phyloP scores from a whole-genome alignment of 1,140 invertebrate genomes.

The Drosophila nikananu region DNA sequence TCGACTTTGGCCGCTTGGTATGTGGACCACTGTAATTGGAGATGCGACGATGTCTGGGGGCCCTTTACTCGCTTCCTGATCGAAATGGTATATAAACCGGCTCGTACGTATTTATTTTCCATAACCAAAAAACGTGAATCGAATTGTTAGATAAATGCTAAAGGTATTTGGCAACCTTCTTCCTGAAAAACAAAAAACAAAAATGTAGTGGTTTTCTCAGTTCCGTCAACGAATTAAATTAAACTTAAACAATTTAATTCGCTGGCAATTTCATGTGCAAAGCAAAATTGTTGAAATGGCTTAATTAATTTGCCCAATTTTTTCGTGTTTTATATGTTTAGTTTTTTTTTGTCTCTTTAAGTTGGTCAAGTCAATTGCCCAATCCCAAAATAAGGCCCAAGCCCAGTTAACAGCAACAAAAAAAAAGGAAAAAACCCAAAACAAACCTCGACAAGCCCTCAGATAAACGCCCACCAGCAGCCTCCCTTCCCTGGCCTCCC shows the following conservation, averaged over 20 bases:
- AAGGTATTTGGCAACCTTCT: constrained; percentile 51
- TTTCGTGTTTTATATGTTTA: constrained; percentile 33
- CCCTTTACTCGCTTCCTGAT: constrained; percentile 51
- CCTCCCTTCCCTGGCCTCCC: neutral
- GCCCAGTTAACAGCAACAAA: constrained; percentile 42
- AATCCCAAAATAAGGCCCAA: constrained; percentile 52
- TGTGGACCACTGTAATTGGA: constrained; percentile 54
- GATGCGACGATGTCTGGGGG: constrained; percentile 45
- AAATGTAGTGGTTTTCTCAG: neutral
- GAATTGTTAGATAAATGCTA: constrained; percentile 58
- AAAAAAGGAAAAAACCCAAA: constrained; percentile 19
- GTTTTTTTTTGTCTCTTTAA: constrained; percentile 54
- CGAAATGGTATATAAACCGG: constrained; percentile 5
- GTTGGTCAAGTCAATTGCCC: constrained; percentile 77
- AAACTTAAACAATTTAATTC: constrained; percentile 77
- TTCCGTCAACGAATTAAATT: constrained; percentile 64
- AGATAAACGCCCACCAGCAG: constrained; percentile 42
- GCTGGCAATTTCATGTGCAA: constrained; percentile 68
- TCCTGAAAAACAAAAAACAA: constrained; percentile 28
- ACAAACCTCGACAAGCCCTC: constrained; percentile 69
- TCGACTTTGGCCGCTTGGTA: constrained; percentile 19
- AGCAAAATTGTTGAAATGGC: constrained; percentile 74
- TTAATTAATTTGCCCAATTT: constrained; percentile 79
- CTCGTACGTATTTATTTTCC: constrained; percentile 46
- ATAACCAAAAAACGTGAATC: constrained; percentile 72